These are phyloP conservation scores for Lophotis ruficrista DNA, from an alignment of 2,113 vertebrate species.

Conservation along the genomic window DNA sequence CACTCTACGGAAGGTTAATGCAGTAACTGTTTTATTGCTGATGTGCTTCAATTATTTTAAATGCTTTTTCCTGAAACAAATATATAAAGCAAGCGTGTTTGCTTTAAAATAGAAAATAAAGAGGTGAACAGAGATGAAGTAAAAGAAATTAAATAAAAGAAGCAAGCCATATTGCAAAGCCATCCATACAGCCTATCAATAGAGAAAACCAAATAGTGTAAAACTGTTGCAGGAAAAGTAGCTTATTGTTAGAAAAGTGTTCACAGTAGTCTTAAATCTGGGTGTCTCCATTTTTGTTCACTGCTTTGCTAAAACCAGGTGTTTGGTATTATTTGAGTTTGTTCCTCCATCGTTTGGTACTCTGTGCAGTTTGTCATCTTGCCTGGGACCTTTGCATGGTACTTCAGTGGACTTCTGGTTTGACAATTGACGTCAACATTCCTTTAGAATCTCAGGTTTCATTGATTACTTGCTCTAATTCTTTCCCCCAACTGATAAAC, in stretches of 20 bases:
- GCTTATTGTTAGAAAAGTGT: neutral
- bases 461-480: neutral
- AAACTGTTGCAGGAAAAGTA: neutral
- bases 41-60: neutral
- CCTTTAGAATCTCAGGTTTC: neutral
- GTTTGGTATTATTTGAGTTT: neutral
- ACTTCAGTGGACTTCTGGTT: neutral
- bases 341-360: neutral
- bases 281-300: neutral
- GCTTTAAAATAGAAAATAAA: neutral
- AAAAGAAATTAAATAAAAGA: neutral
- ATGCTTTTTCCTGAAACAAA: neutral
- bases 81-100: neutral
- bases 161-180: neutral
- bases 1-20: neutral
- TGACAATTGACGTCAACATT: neutral
- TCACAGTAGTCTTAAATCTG: neutral
- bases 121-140: neutral
- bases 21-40: neutral
- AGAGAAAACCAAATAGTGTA: neutral
- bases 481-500: neutral
- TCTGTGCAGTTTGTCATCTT: neutral
- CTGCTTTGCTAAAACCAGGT: neutral
- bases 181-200: neutral
- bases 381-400: neutral